Conservation (phyloP, 2,113 vertebrate genomes). For the Pseudorectes ferrugineus region DNA sequence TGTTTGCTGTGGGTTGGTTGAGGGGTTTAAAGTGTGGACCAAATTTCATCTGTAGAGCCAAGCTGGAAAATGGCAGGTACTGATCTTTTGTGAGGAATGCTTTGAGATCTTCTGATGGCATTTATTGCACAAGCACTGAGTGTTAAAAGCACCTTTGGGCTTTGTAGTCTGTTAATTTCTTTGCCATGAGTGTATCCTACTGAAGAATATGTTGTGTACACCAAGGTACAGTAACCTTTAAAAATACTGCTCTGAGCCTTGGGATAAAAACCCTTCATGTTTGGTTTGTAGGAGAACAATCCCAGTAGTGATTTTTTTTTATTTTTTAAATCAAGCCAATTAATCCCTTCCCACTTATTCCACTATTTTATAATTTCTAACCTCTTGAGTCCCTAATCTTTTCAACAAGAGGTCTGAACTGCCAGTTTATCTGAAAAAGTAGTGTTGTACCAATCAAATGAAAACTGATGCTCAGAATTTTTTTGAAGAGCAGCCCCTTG, state of each 20-base stretch:
- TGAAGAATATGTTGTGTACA: not conserved
- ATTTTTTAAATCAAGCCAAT: not conserved
- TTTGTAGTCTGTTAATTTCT: not conserved
- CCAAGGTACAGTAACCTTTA: not conserved
- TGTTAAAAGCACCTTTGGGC: not conserved
- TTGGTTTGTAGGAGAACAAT: not conserved
- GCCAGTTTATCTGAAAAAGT: conserved; percentile 35
- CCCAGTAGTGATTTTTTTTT: not conserved
- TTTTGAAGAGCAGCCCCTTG: conserved; percentile 22
- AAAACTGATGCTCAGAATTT: conserved; percentile 10
- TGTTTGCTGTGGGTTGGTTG: not conserved
- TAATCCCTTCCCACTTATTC: not conserved
- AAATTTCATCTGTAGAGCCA: not conserved
- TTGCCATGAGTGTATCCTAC: not conserved
- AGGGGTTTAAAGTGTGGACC: not conserved
- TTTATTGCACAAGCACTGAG: not conserved
- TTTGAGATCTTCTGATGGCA: not conserved
- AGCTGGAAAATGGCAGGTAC: not conserved
- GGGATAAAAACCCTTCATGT: not conserved
- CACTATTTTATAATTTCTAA: not conserved
- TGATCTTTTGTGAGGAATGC: not conserved
- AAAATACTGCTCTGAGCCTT: not conserved
- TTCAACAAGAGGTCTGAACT: conserved; percentile 11
- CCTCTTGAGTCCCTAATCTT: not conserved
- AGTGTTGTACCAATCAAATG: not conserved